These are phyloP conservation scores for Lerista edwardsae DNA, from an alignment of 2,797 vertebrate species.

Conservation along the genomic window DNA sequence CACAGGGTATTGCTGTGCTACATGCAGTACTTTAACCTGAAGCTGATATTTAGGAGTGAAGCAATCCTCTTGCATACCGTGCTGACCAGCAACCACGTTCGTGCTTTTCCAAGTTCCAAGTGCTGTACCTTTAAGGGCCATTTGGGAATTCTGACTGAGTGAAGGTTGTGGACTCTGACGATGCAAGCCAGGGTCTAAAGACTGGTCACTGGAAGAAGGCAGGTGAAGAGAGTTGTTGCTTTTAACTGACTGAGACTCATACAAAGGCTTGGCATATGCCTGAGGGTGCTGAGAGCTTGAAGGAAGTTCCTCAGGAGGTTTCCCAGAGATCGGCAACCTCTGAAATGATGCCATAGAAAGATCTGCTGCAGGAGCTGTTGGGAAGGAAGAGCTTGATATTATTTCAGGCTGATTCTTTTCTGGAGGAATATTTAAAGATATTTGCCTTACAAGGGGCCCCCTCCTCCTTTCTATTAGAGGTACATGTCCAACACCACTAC, in stretches of 20 bases:
- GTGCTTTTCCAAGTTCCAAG: conserved; percentile 72
- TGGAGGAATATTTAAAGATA: conserved; percentile 93
- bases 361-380: conserved; percentile 73
- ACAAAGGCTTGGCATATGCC: conserved; percentile 64
- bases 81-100: background rate
- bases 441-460: conserved; percentile 93
- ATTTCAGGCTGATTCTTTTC: conserved; percentile 83
- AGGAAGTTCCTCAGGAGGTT: conserved; percentile 73
- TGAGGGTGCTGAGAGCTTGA: conserved; percentile 70
- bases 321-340: conserved; percentile 75
- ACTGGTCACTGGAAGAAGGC: conserved; percentile 73
- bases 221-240: conserved; percentile 80
- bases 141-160: conserved; percentile 78
- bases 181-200: conserved; percentile 79
- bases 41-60: conserved; percentile 96
- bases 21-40: conserved; percentile 80
- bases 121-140: conserved; percentile 72
- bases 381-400: conserved; percentile 78
- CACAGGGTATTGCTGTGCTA: conserved; percentile 80
- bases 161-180: conserved; percentile 82
- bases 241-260: conserved; percentile 75
- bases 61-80: conserved; percentile 64
- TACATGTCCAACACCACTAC: conserved; percentile 78
- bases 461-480: conserved; percentile 95
- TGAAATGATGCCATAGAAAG: conserved; percentile 76